Conservation (phyloP, 1,140 invertebrate genomes). For the Drosophila miranda region DNA sequence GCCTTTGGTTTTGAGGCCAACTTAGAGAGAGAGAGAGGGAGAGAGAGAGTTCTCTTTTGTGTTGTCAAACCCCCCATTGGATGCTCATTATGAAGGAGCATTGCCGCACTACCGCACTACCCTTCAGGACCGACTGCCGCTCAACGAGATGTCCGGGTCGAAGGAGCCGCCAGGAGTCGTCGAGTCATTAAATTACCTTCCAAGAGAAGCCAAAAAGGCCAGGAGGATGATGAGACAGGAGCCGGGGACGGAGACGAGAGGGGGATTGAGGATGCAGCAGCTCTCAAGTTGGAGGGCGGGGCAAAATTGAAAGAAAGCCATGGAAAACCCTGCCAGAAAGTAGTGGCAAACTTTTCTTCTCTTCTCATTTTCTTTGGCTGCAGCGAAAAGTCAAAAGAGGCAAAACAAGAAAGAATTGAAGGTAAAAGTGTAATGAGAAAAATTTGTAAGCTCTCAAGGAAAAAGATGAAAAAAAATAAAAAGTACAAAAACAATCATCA, state of each 20-base stretch:
- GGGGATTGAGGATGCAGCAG: neutral
- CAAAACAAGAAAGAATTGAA: constrained; percentile 24
- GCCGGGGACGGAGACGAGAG: neutral
- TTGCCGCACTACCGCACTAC: neutral
- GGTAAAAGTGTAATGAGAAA: constrained; percentile 74
- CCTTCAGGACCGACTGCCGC: neutral
- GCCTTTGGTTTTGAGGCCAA: neutral
- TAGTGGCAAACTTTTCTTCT: constrained; percentile 33
- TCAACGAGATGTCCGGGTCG: neutral
- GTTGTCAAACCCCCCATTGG: neutral
- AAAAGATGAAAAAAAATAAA: constrained; percentile 32
- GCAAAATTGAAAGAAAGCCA: constrained; percentile 10
- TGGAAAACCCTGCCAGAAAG: constrained; percentile 13
- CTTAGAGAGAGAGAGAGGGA: neutral
- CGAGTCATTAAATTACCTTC: constrained; percentile 74
- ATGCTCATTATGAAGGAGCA: constrained; percentile 1
- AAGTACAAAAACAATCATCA: constrained; percentile 51
- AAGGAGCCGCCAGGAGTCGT: constrained; percentile 17
- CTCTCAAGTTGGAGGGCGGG: constrained; percentile 1
- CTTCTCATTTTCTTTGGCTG: constrained; percentile 15
- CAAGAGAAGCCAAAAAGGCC: constrained; percentile 8
- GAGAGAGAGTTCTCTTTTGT: neutral
- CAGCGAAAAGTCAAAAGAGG: constrained; percentile 47
- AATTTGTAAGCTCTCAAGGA: constrained; percentile 40
- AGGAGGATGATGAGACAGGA: neutral